Evolutionary conservation across 2,113 vertebrate genomes (phyloP).

Genomic region (Hucho hucho): DNA sequence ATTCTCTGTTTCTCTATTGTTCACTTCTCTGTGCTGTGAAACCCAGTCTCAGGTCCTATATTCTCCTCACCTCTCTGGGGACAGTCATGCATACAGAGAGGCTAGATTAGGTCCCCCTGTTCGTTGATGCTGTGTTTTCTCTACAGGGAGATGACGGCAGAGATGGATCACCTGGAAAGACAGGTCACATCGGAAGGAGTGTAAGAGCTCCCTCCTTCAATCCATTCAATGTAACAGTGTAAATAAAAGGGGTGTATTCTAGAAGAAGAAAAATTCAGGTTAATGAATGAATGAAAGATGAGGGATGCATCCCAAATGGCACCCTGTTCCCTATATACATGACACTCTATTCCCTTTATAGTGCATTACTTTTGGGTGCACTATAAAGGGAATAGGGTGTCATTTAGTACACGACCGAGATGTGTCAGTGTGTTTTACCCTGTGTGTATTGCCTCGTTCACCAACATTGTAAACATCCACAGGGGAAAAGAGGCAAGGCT

Average conservation of each 20-base stretch:
- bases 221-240: background rate
- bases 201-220: conserved; percentile 60
- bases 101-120: background rate
- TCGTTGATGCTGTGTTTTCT: conserved; percentile 12
- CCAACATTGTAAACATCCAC: conserved; percentile 35
- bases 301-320: background rate
- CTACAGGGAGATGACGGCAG: conserved; percentile 76
- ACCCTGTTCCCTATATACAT: no score
- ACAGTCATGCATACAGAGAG: background rate
- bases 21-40: background rate
- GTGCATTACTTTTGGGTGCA: no score
- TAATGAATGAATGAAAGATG: background rate
- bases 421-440: background rate
- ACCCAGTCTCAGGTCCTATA: background rate
- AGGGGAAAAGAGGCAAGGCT: conserved; percentile 84
- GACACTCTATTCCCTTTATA: no score
- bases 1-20: background rate
- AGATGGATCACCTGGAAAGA: conserved; percentile 66
- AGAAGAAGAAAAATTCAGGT: background rate
- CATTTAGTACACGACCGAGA: background rate
- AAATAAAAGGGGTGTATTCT: background rate
- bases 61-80: background rate
- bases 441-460: conserved; percentile 24
- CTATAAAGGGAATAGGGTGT: background rate
- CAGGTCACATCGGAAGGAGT: conserved; percentile 74